Percentiles rank a stretch among this genome's conserved stretches.
Evolutionary conservation across 1,140 invertebrate genomes (phyloP).

Genomic region (Trichonephila inaurata): DNA sequence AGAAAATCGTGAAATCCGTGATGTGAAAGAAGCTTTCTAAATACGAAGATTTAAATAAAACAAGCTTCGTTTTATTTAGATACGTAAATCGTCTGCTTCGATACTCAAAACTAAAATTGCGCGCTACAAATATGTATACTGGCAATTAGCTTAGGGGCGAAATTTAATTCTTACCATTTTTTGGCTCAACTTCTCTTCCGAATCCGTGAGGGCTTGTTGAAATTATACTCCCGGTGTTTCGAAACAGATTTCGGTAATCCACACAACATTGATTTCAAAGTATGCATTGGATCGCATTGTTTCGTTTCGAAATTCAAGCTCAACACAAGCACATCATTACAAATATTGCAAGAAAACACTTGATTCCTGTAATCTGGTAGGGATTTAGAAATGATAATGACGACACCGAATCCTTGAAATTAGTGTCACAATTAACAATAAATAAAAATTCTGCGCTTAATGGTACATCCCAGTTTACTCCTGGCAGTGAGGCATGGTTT

Average conservation of each 20-base stretch:
- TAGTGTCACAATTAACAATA: slow-evolving; percentile 58
- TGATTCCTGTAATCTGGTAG: neutral
- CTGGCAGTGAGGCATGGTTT: slow-evolving; percentile 42
- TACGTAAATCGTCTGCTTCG: no score
- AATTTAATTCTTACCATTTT: slow-evolving; percentile 38
- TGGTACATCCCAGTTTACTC: slow-evolving; percentile 41
- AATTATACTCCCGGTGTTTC: neutral
- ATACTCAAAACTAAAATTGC: no score
- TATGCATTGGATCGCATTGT: slow-evolving; percentile 38
- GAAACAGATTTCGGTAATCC: slow-evolving; percentile 31
- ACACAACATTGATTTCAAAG: slow-evolving; percentile 3
- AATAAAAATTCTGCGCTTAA: slow-evolving; percentile 35
- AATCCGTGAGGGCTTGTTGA: neutral
- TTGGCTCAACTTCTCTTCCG: neutral
- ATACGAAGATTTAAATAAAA: no score
- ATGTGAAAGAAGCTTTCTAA: no score
- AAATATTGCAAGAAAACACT: neutral
- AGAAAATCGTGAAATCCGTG: no score
- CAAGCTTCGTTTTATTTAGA: no score
- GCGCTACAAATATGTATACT: no score
- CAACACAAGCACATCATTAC: neutral
- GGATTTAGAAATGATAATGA: neutral
- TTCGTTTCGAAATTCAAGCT: neutral
- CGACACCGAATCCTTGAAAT: slow-evolving; percentile 51
- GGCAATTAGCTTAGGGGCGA: no score